Base-by-base conservation (phyloP, 2,888 invertebrate genomes). In the Cotesia congregata region DNA sequence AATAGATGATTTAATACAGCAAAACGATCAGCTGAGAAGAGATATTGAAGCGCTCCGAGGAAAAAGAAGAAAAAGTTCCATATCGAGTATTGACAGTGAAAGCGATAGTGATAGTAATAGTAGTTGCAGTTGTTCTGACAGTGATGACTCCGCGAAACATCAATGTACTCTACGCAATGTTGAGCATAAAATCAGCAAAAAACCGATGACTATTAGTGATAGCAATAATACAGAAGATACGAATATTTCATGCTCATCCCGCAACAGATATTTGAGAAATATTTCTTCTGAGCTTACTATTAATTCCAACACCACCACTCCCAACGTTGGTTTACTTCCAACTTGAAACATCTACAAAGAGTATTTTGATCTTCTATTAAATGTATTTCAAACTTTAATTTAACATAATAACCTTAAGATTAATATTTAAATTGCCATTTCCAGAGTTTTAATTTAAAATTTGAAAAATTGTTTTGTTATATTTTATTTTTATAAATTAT, bases 21-120 rank as follows among this genome's bases (percentile, higher is more conserved):
- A 93, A 76, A 94, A 94, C 87, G 94, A 94, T 80, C 91, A 92
- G 80, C 85, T 94, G 50, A 90, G 91, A 78, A 86, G 91, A 61
- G 94, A 94, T 86, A 93, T 93, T 88, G 93, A 93, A 83, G 90
- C 91, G 81, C 88, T 94, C 79, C 81, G 85, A 67, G 83, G 84
- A 30, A 82, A 83, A 74, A 82, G 82, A 75, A 83, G 77, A 81
- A 85, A 77, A 79, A 89, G 81, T 79, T 86, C 83, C 67, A 88
- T 80, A 62, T 90, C 82, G 1, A 91, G 91, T 81, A 90, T 91
- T 71, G 92, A 92, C 78, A 91, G 91, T 81, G 91, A 92, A 85
- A 91, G 91, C 85, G 91, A 91, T 79, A 91, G 91, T 82, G 84
- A 83, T 65, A 85, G 83, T 67, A 82, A 81, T 41, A 86, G 83